Percentiles rank a stretch among this genome's conserved stretches.
Evolutionary conservation across 1,140 invertebrate genomes (phyloP).

Genomic region (Matsumurasca onukii): DNA sequence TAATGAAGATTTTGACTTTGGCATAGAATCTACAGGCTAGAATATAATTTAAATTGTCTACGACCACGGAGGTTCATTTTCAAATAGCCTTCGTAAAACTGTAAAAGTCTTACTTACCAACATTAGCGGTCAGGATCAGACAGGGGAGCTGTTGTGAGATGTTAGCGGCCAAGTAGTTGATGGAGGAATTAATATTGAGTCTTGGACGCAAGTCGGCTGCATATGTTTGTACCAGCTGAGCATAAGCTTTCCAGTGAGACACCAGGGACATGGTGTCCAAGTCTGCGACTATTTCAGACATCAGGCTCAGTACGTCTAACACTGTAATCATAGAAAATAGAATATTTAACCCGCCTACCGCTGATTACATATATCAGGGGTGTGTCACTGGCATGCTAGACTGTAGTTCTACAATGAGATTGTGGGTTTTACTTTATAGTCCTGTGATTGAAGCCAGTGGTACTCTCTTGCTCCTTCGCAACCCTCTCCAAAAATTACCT

Average conservation of each 20-base stretch:
- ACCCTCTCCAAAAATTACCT: no score
- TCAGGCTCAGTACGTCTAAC: not conserved
- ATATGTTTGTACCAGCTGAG: slow-evolving; percentile 3
- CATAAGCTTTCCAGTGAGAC: slow-evolving; percentile 6
- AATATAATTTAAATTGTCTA: not conserved
- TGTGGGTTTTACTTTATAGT: no score
- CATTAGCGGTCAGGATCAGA: not conserved
- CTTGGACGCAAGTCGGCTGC: not conserved
- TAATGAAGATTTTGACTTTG: not conserved
- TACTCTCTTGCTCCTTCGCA: no score
- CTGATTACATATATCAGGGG: no score
- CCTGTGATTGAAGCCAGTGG: no score
- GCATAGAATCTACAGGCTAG: not conserved
- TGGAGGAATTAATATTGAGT: not conserved
- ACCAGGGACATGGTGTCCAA: slow-evolving; percentile 8
- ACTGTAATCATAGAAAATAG: slow-evolving; percentile 10
- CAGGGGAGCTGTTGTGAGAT: not conserved
- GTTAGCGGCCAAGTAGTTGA: slow-evolving; percentile 3
- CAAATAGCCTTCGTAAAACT: no score
- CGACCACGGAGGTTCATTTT: not conserved
- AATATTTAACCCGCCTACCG: no score
- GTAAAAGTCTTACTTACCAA: no score
- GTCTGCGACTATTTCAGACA: not conserved
- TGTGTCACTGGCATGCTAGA: no score
- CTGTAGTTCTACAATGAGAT: no score